A percentile compares a stretch with the other conserved stretches of the same genome.
phyloP scores from a whole-genome alignment of 2,797 vertebrate genomes.

The Geotrypetes seraphini region DNA sequence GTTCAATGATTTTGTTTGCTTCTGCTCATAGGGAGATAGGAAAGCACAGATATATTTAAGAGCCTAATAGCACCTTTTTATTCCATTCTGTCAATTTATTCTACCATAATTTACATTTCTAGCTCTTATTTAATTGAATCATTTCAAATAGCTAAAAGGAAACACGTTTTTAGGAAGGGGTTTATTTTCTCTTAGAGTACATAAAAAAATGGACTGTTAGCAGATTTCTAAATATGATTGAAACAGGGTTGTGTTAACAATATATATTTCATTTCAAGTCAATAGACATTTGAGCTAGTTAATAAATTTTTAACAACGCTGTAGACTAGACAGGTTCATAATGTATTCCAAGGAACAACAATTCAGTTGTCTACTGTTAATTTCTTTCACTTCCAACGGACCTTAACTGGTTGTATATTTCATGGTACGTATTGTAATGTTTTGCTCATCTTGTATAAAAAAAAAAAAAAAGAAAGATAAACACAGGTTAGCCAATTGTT shows the following conservation, averaged over 20 bases:
- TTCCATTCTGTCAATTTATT: conserved; percentile 12
- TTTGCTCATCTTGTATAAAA: conserved; percentile 13
- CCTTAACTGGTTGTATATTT: conserved; percentile 23
- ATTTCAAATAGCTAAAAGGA: conserved; percentile 39
- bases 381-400: conserved; percentile 26
- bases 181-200: conserved; percentile 18
- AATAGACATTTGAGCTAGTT: conserved; percentile 64
- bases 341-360: conserved; percentile 60
- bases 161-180: conserved; percentile 60
- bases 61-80: background rate
- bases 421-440: conserved; percentile 18
- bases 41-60: conserved; percentile 12
- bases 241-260: conserved; percentile 46
- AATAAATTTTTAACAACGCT: conserved; percentile 75
- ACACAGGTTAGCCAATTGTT: conserved; percentile 20
- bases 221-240: conserved; percentile 66
- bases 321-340: conserved; percentile 63
- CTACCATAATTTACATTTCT: conserved; percentile 14
- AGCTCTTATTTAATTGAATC: conserved; percentile 19
- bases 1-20: conserved; percentile 17
- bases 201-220: conserved; percentile 48
- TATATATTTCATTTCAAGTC: conserved; percentile 70
- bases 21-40: conserved; percentile 30
- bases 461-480: conserved; percentile 32
- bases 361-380: conserved; percentile 28